Conservation (phyloP, 1,140 invertebrate species). For the Eriosoma lanigerum region DNA sequence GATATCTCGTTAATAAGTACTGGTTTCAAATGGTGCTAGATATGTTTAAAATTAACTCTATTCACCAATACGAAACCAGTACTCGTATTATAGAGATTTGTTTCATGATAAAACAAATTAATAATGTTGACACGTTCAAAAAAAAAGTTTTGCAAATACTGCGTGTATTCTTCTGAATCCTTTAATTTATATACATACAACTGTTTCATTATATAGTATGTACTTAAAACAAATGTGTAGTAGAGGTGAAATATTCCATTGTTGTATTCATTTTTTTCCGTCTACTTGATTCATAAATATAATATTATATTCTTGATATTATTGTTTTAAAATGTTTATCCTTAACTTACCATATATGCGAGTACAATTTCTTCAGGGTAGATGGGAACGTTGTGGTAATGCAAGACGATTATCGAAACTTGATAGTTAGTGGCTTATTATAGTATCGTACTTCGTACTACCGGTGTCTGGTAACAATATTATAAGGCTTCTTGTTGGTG, state of each 20-base stretch:
- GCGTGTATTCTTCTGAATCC: background rate
- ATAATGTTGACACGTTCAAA: background rate
- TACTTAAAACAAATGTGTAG: background rate
- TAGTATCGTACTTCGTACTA: background rate
- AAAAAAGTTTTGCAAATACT: background rate
- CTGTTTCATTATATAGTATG: background rate
- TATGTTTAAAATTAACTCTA: conserved; percentile 15
- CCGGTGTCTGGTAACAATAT: conserved; percentile 50
- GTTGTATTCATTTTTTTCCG: conserved; percentile 7
- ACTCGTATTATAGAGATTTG: background rate
- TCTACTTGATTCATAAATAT: conserved; percentile 25
- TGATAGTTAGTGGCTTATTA: conserved; percentile 48
- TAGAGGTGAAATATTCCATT: background rate
- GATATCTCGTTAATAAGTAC: conserved; percentile 32
- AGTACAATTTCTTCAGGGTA: conserved; percentile 19
- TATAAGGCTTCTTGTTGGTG: conserved; percentile 47
- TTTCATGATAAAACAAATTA: too few species aligned
- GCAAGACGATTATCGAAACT: conserved; percentile 41
- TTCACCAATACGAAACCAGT: conserved; percentile 44
- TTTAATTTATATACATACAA: conserved; percentile 16
- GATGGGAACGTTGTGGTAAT: conserved; percentile 45
- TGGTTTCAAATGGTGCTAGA: conserved; percentile 52
- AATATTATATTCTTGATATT: conserved; percentile 34
- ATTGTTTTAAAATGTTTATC: conserved; percentile 44
- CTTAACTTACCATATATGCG: background rate